A percentile compares a stretch with the other conserved stretches of the same genome.
These are phyloP conservation scores for Promerops cafer DNA, from an alignment of 2,113 vertebrate species.

Conservation along the genomic window DNA sequence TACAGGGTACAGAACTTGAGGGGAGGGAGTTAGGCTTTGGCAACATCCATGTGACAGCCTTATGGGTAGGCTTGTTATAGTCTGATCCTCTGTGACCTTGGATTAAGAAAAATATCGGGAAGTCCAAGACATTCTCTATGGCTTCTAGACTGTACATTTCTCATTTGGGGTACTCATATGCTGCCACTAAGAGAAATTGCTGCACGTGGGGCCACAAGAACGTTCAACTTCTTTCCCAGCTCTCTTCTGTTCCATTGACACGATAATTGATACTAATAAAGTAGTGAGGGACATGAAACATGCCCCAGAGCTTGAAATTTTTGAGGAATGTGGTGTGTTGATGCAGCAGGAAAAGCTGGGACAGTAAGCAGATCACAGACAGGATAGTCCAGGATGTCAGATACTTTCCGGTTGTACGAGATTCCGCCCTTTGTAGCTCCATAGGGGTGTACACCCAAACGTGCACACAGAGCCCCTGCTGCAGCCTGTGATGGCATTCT, in stretches of 20 bases:
- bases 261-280: neutral
- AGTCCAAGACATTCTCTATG: neutral
- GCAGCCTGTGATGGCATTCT: neutral
- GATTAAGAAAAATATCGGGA: neutral
- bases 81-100: neutral
- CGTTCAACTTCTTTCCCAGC: neutral
- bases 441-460: neutral
- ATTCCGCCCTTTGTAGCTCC: neutral
- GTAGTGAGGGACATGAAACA: neutral
- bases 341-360: neutral
- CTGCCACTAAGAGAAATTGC: neutral
- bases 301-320: neutral
- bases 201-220: neutral
- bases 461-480: neutral
- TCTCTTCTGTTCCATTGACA: neutral
- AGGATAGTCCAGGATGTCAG: neutral
- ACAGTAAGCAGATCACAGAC: neutral
- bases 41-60: neutral
- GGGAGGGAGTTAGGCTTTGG: neutral
- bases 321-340: neutral
- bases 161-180: neutral
- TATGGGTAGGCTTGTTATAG: neutral
- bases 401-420: neutral
- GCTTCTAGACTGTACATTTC: neutral
- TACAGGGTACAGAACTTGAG: neutral